Percentiles rank a stretch among this genome's conserved stretches.
These are phyloP conservation scores for Drosophila nebulosa DNA, from an alignment of 1,140 invertebrate genomes.

Conservation along the genomic window DNA sequence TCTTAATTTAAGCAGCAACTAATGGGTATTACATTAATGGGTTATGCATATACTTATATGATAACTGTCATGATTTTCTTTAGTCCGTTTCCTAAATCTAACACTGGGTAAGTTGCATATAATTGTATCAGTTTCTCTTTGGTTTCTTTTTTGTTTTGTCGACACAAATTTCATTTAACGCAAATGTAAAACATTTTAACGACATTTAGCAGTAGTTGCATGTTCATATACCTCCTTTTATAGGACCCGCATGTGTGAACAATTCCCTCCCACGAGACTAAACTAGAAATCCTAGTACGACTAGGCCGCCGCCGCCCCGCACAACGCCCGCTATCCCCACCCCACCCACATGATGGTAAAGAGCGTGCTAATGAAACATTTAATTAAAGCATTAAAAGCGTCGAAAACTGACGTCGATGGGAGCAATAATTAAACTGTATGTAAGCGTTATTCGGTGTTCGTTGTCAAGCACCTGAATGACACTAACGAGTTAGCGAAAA, in stretches of 20 bases:
- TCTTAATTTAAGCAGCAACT: too few relatives aligned
- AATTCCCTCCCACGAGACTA: neutral
- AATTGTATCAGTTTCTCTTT: neutral
- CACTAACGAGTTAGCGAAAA: constrained; percentile 8
- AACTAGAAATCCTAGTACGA: neutral
- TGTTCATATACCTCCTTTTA: neutral
- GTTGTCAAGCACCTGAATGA: constrained; percentile 52
- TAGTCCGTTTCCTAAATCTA: neutral
- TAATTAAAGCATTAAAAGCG: constrained; percentile 76
- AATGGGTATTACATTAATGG: too few relatives aligned
- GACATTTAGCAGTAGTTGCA: neutral
- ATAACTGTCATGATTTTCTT: too few relatives aligned
- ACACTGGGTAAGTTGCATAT: neutral
- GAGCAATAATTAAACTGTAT: constrained; percentile 70
- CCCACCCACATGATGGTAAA: neutral
- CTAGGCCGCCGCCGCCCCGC: neutral
- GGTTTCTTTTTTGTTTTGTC: neutral
- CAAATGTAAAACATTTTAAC: neutral
- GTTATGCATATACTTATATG: too few relatives aligned
- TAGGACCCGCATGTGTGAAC: neutral
- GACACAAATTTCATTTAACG: neutral
- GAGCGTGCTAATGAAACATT: constrained; percentile 79
- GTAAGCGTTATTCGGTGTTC: constrained; percentile 29
- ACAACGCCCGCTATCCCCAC: too few relatives aligned
- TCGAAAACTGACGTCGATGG: constrained; percentile 30